phyloP scores from a whole-genome alignment of 2,797 vertebrate species.

The Acanthurus tractus region DNA sequence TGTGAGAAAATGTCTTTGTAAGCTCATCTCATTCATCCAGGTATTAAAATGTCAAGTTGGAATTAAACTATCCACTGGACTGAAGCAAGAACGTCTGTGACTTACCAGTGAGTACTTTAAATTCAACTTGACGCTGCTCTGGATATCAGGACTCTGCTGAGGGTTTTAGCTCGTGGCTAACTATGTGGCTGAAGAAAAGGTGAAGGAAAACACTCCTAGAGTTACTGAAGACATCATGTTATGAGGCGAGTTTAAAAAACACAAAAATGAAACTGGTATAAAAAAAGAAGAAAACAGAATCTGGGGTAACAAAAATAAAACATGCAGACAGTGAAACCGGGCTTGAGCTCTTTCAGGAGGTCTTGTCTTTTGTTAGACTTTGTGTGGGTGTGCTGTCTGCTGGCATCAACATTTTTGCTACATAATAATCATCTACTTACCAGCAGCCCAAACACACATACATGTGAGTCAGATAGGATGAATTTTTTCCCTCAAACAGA shows the following conservation, averaged over 20 bases:
- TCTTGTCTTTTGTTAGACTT: slow-evolving; percentile 39
- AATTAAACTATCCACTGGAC: slow-evolving; percentile 28
- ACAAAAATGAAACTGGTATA: slow-evolving; percentile 24
- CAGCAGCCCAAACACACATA: slow-evolving; percentile 29
- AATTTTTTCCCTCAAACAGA: not conserved
- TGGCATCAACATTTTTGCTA: slow-evolving; percentile 24
- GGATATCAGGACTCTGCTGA: slow-evolving; percentile 20
- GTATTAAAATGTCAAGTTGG: slow-evolving; percentile 1
- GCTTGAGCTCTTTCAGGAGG: slow-evolving; percentile 13
- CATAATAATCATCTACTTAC: slow-evolving; percentile 41
- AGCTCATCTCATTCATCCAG: slow-evolving; percentile 16
- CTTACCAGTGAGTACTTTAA: slow-evolving; percentile 21
- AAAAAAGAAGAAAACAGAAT: slow-evolving; percentile 22
- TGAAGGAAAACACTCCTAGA: slow-evolving; percentile 17
- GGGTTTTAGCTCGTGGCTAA: not conserved
- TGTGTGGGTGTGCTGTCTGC: slow-evolving; percentile 52
- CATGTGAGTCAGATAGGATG: slow-evolving; percentile 11
- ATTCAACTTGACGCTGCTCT: slow-evolving; percentile 22
- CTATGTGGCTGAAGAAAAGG: slow-evolving; percentile 7
- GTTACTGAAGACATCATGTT: slow-evolving; percentile 11
- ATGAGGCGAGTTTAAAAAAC: slow-evolving; percentile 8
- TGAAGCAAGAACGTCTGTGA: not conserved
- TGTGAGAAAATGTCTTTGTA: slow-evolving; percentile 19
- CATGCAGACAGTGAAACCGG: slow-evolving; percentile 29
- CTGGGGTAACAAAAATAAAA: slow-evolving; percentile 30